Conservation (phyloP, 2,888 invertebrate species). For the Argyresthia albistria region DNA sequence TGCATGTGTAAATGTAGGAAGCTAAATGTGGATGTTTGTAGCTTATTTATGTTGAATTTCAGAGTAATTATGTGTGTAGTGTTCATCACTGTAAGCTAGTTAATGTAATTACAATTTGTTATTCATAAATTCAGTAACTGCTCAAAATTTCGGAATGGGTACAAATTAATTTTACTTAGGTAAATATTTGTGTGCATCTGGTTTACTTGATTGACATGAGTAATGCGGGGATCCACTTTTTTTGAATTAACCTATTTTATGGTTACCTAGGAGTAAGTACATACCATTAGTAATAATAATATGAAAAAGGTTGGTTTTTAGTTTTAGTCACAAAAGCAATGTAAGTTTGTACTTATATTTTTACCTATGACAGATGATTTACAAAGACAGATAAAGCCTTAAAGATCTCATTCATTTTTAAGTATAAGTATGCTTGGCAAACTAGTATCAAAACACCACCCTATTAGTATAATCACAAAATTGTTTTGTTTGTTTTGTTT, state of each 20-base stretch:
- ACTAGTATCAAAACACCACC: no score
- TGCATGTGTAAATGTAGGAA: slow-evolving; percentile 22
- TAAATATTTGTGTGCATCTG: no score
- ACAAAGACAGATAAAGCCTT: no score
- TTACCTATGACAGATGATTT: no score
- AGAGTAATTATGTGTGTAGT: background rate
- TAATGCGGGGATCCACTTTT: background rate
- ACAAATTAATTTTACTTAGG: slow-evolving; percentile 21
- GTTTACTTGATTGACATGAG: no score
- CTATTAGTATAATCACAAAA: no score
- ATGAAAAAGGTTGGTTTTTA: no score
- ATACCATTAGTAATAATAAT: no score
- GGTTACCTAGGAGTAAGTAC: background rate
- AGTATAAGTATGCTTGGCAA: no score
- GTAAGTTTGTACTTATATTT: background rate
- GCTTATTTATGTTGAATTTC: slow-evolving; percentile 26
- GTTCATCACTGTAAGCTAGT: background rate
- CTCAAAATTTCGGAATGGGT: slow-evolving; percentile 37
- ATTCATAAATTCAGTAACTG: slow-evolving; percentile 23
- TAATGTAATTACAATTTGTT: background rate
- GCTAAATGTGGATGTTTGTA: slow-evolving; percentile 50
- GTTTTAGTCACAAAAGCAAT: no score
- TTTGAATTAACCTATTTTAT: background rate
- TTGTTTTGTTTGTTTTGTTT: no score
- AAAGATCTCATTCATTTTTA: no score